Base-by-base conservation (phyloP, 2,113 vertebrate genomes). In the Bufo bufo region DNA sequence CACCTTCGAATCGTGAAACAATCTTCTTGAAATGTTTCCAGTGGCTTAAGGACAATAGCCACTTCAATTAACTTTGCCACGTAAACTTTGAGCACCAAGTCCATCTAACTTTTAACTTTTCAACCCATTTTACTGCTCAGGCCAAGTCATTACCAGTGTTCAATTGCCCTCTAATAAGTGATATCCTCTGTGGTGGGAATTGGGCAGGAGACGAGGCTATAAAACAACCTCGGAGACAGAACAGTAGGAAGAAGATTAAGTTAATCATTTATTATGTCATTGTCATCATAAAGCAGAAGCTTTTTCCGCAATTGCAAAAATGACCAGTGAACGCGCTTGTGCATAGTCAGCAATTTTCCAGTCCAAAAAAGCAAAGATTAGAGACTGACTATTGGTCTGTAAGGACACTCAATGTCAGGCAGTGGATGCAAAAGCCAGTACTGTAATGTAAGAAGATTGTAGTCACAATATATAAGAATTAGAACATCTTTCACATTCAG, bases 1-100 rank as follows among this genome's bases (percentile, higher is more conserved):
- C 71, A 47, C 43, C 14, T 74, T 74, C 6, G 17, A 47, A 47
- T 16, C 17, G 33, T 74, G 19, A 19, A 74, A 74, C 43, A 3
- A 43, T 71, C 66, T 33, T 71, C 66, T 1, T 33, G 43, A 47
- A 74, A 47, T 47, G 71, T 74, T 74, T 74, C 71, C 71, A 7
- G 33, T 47, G 71, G 71, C 14, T 74, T 74, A 47, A 19, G 71
- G 43, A 74, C 71, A 74, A 74, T 47, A 43, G 71, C 71, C 43
- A 45, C 45, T 74, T 74, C 71, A 74, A 74, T 74, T 74, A 74
- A 49, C 71, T 74, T 8, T 74, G 71, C 45, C 8, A 74, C 71
- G 71, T 74, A 74, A 74, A 74, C 43, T 74, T 74, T 74, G 49
- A 47, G 71, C 9, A 45, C 43, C 71, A 14, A 19, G 43, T 74